Percentiles rank a stretch among this genome's conserved stretches.
Evolutionary conservation across 2,888 invertebrate genomes (phyloP).

Genomic region (Melinopterus prodromus): DNA sequence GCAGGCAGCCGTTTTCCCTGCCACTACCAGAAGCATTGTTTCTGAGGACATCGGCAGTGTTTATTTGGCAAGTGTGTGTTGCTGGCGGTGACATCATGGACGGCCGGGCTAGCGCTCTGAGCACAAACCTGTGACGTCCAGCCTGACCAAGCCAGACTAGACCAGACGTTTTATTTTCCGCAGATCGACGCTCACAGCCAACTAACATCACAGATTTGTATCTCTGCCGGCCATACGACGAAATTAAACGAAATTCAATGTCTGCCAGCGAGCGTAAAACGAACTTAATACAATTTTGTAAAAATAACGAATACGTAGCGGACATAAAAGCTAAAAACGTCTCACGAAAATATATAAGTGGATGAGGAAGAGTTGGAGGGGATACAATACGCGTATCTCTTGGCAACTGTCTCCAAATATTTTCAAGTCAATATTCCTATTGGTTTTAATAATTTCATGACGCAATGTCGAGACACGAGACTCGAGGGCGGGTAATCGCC

Average conservation of each 20-base stretch:
- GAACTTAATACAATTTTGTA: not conserved
- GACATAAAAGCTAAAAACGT: not conserved
- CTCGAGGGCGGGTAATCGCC: not conserved
- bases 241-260: not conserved
- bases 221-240: not conserved
- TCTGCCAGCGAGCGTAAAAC: not conserved
- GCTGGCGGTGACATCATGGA: not conserved
- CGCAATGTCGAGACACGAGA: not conserved
- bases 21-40: not conserved
- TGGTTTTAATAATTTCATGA: not conserved
- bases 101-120: not conserved
- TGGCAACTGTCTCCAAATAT: not conserved
- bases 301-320: not conserved
- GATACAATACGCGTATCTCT: not conserved
- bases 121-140: not conserved
- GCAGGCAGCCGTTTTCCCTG: not conserved
- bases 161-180: not conserved
- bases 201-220: not conserved
- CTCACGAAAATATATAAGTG: not conserved
- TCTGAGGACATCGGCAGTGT: not conserved
- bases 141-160: not conserved
- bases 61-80: constrained; percentile 4
- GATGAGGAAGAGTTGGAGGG: not conserved
- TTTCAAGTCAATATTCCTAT: not conserved
- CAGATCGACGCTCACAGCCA: not conserved